phyloP scores from a whole-genome alignment of 1,140 invertebrate genomes.

The Asbolus verrucosus region DNA sequence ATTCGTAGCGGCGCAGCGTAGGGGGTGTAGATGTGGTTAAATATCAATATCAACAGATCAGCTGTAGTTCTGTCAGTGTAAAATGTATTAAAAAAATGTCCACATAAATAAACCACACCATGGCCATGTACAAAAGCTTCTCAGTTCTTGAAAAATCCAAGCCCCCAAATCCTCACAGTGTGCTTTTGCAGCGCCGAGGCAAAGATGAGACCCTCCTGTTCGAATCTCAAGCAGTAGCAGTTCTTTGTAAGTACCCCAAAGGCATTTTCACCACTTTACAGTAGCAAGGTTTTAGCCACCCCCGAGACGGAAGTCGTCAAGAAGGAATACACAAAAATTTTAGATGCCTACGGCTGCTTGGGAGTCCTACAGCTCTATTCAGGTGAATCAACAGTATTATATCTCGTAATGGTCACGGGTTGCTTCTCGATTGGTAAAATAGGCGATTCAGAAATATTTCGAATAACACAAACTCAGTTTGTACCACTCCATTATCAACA shows the following conservation, averaged over 20 bases:
- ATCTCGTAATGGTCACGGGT: conserved; percentile 92
- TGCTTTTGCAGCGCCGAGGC: conserved; percentile 89
- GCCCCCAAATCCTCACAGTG: conserved; percentile 87
- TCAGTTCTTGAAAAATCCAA: conserved; percentile 89
- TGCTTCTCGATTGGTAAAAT: conserved; percentile 96
- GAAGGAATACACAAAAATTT: conserved; percentile 87
- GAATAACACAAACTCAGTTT: conserved; percentile 92
- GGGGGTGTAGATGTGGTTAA: conserved; percentile 40
- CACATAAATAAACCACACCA: conserved; percentile 60
- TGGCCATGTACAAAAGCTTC: conserved; percentile 95
- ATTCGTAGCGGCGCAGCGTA: too few species aligned
- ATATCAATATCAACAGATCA: conserved; percentile 44
- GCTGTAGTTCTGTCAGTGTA: conserved; percentile 31
- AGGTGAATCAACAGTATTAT: conserved; percentile 85
- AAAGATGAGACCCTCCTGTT: conserved; percentile 89
- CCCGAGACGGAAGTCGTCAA: conserved; percentile 90
- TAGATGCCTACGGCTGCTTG: conserved; percentile 93
- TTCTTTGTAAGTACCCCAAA: conserved; percentile 75
- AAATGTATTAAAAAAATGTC: conserved; percentile 12
- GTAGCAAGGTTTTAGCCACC: conserved; percentile 67
- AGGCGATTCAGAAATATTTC: conserved; percentile 91
- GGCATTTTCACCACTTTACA: not conserved
- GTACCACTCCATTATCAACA: conserved; percentile 86
- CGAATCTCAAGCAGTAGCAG: conserved; percentile 89
- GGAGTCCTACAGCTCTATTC: conserved; percentile 89